phyloP scores from a whole-genome alignment of 1,140 invertebrate genomes.

The Aphidius ervi region DNA sequence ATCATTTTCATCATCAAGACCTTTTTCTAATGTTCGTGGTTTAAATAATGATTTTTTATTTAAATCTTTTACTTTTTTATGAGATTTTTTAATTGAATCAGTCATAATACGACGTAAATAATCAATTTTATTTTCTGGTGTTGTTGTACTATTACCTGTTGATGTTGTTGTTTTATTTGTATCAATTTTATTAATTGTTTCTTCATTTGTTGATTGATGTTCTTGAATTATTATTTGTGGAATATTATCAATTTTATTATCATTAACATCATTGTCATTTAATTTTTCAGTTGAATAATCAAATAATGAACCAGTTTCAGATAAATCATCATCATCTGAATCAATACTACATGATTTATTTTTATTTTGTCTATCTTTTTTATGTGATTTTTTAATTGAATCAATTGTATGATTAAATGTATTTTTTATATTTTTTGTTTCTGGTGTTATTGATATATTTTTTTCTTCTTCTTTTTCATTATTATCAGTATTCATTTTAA shows the following conservation, averaged over 20 bases:
- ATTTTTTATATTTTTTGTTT: slow-evolving; percentile 4
- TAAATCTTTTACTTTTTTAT: slow-evolving; percentile 40
- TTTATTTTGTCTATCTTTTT: slow-evolving; percentile 24
- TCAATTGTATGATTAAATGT: slow-evolving; percentile 4
- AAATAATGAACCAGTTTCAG: slow-evolving; percentile 30
- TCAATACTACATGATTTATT: slow-evolving; percentile 18
- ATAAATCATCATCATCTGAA: slow-evolving; percentile 30
- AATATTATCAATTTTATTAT: not conserved
- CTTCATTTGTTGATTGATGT: too few species aligned
- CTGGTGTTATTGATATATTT: slow-evolving; percentile 13
- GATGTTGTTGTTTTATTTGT: not conserved
- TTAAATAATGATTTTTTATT: slow-evolving; percentile 35
- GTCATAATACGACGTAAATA: slow-evolving; percentile 31
- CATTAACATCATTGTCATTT: not conserved
- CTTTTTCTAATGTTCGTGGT: slow-evolving; percentile 20
- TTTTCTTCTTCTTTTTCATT: slow-evolving; percentile 9
- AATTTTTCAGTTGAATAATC: slow-evolving; percentile 23
- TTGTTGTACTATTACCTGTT: slow-evolving; percentile 14
- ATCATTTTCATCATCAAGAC: not conserved
- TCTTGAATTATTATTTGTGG: slow-evolving; percentile 6
- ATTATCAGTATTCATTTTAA: slow-evolving; percentile 3
- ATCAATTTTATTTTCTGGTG: slow-evolving; percentile 39
- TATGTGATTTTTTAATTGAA: slow-evolving; percentile 28
- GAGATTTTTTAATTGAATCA: slow-evolving; percentile 46
- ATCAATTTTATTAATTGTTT: not conserved